Base-by-base conservation (phyloP, 2,888 invertebrate genomes). In the Bellardia pandia region DNA sequence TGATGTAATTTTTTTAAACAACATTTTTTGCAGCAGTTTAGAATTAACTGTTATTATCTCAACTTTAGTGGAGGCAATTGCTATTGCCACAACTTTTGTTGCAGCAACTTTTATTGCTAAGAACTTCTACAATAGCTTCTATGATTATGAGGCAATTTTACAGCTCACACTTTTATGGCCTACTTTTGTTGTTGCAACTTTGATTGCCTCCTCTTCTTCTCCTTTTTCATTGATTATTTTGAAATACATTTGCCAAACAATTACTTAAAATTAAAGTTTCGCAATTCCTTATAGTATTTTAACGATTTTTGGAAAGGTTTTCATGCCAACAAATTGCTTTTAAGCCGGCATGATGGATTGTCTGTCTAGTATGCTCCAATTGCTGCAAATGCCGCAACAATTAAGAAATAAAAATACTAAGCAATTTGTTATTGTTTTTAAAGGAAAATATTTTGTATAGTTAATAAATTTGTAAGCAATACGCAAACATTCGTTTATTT, bases 341-440 rank as follows among this genome's bases (percentile, higher is more conserved):
- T 51, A 33, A 69, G 45, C 58, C 8, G 30, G 53, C 37, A n/a
- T 81, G 58, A 75, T 30, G 58, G 48, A 75, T 37, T 14, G 37
- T 33, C 30, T 48, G 4, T 8, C 30, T 30, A 40, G 62, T 62
- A 56, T 68, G 81, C 74, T 68, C 81, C n/a, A 75, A 58, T 81
- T 81, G 45, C 40, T 30, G 45, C 66, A 66, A 56, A 40, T 9
- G 14, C 51, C 58, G 82, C 82, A 82, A 53, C 9, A 68, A 60
- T 75, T 82, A 23, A 66, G 40, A 62, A 66, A 9, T n/a, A 6
- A 40, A 62, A 66, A 9, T n/a, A 6, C 9, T 45, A 45, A 56
- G 23, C 23, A 56, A 56, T 23, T 56, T 56, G 14, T 14, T 51
- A 51, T 13, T n/a, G 14, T 51, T 51, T 4, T 14, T 51, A 23